Conservation (phyloP, 2,797 vertebrate species). For the Sus cebifrons region DNA sequence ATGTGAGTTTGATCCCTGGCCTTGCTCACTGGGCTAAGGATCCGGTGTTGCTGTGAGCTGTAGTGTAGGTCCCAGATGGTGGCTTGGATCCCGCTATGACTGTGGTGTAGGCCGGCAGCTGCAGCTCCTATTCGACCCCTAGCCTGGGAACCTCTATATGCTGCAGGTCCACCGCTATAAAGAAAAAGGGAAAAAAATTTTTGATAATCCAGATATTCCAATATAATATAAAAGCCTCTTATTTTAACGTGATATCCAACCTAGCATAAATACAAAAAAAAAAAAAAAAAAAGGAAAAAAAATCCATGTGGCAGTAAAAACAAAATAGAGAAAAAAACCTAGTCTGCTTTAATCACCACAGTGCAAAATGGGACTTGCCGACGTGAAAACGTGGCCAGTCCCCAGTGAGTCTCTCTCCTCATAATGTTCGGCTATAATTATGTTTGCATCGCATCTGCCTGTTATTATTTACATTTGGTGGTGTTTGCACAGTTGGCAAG, state of each 20-base stretch:
- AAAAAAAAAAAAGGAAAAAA: too few species aligned
- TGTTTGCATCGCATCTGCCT: background rate
- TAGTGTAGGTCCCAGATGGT: too few species aligned
- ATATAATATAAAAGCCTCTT: background rate
- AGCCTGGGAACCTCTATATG: too few species aligned
- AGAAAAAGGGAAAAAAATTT: background rate
- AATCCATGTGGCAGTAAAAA: background rate
- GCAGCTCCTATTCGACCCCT: too few species aligned
- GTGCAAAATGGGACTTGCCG: background rate
- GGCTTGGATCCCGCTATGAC: too few species aligned
- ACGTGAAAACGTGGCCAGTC: background rate
- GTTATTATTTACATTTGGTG: background rate
- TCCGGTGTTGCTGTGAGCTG: too few species aligned
- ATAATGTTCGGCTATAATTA: background rate
- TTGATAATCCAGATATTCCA: background rate
- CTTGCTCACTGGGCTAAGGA: too few species aligned
- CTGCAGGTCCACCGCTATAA: too few species aligned
- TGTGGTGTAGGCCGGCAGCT: too few species aligned
- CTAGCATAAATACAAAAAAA: background rate
- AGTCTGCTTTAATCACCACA: constrained; percentile 23
- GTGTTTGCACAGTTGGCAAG: background rate
- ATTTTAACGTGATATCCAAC: background rate
- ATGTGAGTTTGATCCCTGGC: too few species aligned
- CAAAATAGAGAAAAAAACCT: background rate
- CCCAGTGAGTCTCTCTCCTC: background rate